phyloP scores from a whole-genome alignment of 2,113 vertebrate genomes.

The Dipodomys ordii region DNA sequence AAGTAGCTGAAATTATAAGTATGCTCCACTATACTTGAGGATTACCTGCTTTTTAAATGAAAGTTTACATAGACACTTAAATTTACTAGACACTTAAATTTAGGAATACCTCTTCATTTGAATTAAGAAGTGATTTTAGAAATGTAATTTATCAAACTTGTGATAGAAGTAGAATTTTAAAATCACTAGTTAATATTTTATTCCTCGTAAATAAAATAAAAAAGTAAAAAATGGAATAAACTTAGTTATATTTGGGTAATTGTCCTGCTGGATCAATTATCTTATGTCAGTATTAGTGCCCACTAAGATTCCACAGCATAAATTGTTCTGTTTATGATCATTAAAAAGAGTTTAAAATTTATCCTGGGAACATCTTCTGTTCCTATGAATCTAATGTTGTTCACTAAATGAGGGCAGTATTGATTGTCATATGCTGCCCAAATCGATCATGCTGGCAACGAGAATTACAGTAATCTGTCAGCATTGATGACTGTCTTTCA shows the following conservation, averaged over 20 bases:
- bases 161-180: constrained; percentile 58
- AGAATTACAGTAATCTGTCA: constrained; percentile 99
- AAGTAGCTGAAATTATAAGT: no score
- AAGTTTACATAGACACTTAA: constrained; percentile 37
- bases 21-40: neutral
- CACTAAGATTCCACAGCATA: constrained; percentile 87
- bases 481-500: constrained; percentile 96
- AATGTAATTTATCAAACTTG: neutral
- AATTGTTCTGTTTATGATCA: constrained; percentile 87
- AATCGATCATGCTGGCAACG: constrained; percentile 98
- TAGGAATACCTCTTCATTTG: constrained; percentile 42
- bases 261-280: constrained; percentile 69
- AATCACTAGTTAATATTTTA: constrained; percentile 58
- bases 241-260: constrained; percentile 76
- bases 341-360: constrained; percentile 90
- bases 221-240: constrained; percentile 67
- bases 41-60: constrained; percentile 55
- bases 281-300: constrained; percentile 72
- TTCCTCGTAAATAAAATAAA: constrained; percentile 55
- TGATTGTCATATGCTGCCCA: constrained; percentile 96
- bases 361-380: constrained; percentile 86
- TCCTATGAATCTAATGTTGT: constrained; percentile 88
- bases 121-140: constrained; percentile 17
- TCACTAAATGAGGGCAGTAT: constrained; percentile 94
- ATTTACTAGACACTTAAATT: constrained; percentile 53